Conservation (phyloP, 2,888 invertebrate species). For the Ophion slaviceki region DNA sequence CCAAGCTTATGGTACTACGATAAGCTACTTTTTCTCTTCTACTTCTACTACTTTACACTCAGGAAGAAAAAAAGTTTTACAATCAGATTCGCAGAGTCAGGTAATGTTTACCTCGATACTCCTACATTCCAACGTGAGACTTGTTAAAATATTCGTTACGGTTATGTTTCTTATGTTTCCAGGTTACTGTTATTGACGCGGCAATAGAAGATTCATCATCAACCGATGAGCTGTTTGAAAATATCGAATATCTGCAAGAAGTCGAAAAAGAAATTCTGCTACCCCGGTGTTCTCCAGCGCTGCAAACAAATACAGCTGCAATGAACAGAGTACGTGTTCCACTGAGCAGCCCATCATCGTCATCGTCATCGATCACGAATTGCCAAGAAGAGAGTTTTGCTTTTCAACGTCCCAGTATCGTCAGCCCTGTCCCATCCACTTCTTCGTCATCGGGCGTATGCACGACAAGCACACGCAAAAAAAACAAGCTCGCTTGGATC, state of each 20-base stretch:
- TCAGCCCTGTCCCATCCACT: conserved; percentile 26
- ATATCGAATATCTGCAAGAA: conserved; percentile 11
- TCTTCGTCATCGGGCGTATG: conserved; percentile 36
- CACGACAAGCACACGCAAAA: conserved; percentile 25
- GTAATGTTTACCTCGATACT: conserved; percentile 22
- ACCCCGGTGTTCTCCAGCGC: background rate
- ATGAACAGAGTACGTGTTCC: conserved; percentile 13
- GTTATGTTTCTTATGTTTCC: conserved; percentile 22
- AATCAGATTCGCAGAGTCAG: conserved; percentile 28
- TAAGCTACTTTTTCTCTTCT: conserved; percentile 28
- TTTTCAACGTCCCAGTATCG: conserved; percentile 26
- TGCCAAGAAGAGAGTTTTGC: conserved; percentile 24
- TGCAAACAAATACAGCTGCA: conserved; percentile 10
- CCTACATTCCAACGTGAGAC: conserved; percentile 21
- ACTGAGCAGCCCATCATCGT: conserved; percentile 17
- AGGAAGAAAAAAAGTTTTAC: conserved; percentile 3
- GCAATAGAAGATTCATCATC: background rate
- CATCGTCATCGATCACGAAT: conserved; percentile 22
- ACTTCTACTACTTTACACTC: no score
- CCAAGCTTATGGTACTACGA: conserved; percentile 28
- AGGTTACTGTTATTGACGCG: conserved; percentile 10
- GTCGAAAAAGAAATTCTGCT: background rate
- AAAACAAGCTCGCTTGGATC: conserved; percentile 25
- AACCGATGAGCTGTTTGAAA: background rate
- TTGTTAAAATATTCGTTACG: conserved; percentile 11